phyloP scores from a whole-genome alignment of 2,797 vertebrate genomes.

The Cercopithecus hamlyni region DNA sequence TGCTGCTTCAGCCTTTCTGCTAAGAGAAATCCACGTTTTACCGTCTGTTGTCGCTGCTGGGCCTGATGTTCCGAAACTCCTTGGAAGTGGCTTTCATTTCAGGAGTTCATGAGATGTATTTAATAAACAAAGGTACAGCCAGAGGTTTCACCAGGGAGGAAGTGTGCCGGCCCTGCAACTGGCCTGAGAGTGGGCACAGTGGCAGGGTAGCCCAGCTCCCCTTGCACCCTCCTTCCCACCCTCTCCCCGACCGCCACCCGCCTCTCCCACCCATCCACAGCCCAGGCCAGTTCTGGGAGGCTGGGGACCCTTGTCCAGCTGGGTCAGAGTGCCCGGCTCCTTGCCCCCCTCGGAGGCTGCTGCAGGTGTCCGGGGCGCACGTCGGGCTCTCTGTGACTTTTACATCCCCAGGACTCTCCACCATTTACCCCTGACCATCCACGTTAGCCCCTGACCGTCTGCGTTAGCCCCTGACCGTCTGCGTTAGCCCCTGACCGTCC shows the following conservation, averaged over 20 bases:
- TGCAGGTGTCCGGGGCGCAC: no score
- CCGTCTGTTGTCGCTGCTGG: background rate
- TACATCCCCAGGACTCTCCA: background rate
- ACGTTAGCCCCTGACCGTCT: no score
- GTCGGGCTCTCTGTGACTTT: background rate
- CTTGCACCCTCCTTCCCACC: fast-evolving
- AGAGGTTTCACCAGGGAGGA: background rate
- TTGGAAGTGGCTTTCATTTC: background rate
- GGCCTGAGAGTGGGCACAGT: background rate
- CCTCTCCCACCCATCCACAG: background rate
- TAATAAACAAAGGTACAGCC: background rate
- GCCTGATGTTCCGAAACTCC: background rate
- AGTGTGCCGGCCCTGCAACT: background rate
- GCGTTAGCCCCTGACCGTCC: no score
- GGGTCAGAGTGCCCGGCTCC: background rate
- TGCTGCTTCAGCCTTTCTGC: background rate
- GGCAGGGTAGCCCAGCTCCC: background rate
- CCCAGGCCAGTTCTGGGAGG: background rate
- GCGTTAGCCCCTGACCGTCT: fast-evolving
- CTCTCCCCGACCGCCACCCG: background rate
- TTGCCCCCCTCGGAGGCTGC: no score
- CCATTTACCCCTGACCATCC: background rate
- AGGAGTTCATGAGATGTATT: background rate
- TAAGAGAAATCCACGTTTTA: background rate
- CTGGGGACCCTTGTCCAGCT: background rate